Evolutionary conservation across 2,888 invertebrate genomes (phyloP), one percentile per base, ranked within the genome.

Genomic region (Phlogophora meticulosa): DNA sequence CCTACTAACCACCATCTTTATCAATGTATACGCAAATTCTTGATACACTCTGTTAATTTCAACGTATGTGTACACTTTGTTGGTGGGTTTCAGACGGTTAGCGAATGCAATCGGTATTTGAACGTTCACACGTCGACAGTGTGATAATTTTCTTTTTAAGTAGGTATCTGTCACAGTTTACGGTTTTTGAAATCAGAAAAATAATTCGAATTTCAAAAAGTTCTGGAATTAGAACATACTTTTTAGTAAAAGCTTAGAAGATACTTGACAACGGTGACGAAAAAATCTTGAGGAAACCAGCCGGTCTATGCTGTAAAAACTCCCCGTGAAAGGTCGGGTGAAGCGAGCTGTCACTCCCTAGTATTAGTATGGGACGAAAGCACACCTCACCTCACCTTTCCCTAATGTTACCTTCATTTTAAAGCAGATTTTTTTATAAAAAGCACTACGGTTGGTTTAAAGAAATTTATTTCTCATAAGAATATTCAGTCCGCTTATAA

Each of bases 1-100:
- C 88, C 89, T 78, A 87, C 86, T 79, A 83, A 73, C 63, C 64
- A 72, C 69, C 81, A 77, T 80, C 76, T 85, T 88, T 83, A 85
- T 74, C 78, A 73, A 78, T 73, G 71, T 55, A 83, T 75, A 76
- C 58, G 72, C 79, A 81, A 87, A 85, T 86, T 81, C 75, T 60
- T 48, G 10, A 24, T 69, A 51, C 65, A 69, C 77, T 67, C 78
- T 80, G 83, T 86, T 86, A 67, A 81, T 73, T 81, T 85, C 80
- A 69, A 71, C 65, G 68, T 40, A 70, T 77, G 73, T 81, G 80
- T 84, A 72, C 9, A 24, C 17, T 24, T 32, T 48, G 36, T 69
- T 76, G 28, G 64, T 61, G 53, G 57, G 71, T 7, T 74, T 57
- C 38, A 46, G 13, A 59, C 20, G 34, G 58, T 58, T 52, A 58